Evolutionary conservation across 1,140 invertebrate species (phyloP).

Genomic region (Drosophila paulistorum): DNA sequence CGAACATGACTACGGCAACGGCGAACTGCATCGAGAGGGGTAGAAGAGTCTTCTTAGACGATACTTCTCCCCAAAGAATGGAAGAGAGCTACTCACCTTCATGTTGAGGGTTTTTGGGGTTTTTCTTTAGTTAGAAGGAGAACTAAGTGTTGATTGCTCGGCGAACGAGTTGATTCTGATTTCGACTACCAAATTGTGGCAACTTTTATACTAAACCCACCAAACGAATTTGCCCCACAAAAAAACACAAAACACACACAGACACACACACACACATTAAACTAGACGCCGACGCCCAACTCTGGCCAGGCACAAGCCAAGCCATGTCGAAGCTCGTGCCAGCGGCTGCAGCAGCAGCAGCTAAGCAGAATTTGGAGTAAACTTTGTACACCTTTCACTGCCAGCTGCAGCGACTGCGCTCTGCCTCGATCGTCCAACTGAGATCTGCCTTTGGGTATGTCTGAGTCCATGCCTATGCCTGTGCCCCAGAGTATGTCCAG

Average conservation of each 20-base stretch:
- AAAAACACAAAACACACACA: constrained; percentile 28
- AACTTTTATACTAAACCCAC: constrained; percentile 81
- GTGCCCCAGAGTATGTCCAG: constrained; percentile 24
- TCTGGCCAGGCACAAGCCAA: constrained; percentile 50
- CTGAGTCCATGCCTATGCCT: constrained; percentile 4
- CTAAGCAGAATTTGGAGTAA: constrained; percentile 72
- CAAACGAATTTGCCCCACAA: constrained; percentile 45
- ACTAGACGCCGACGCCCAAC: constrained; percentile 58
- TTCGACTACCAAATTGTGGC: constrained; percentile 79
- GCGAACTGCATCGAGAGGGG: constrained; percentile 65
- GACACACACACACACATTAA: neutral
- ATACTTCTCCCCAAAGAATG: neutral
- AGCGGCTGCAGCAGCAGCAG: constrained; percentile 66
- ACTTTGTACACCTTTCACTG: constrained; percentile 69
- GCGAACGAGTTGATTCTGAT: constrained; percentile 82
- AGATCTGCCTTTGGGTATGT: constrained; percentile 59
- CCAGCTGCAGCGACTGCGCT: constrained; percentile 40
- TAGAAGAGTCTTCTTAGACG: constrained; percentile 2
- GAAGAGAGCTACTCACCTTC: constrained; percentile 65
- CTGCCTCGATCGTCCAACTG: constrained; percentile 61
- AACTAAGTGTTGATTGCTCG: constrained; percentile 75
- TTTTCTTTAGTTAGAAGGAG: constrained; percentile 63
- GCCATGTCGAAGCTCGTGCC: constrained; percentile 30
- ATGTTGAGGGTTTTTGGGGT: constrained; percentile 69
- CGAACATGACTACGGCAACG: constrained; percentile 83